Evolutionary conservation across 2,797 vertebrate species (phyloP).

Genomic region (Leptoclinus maculatus): DNA sequence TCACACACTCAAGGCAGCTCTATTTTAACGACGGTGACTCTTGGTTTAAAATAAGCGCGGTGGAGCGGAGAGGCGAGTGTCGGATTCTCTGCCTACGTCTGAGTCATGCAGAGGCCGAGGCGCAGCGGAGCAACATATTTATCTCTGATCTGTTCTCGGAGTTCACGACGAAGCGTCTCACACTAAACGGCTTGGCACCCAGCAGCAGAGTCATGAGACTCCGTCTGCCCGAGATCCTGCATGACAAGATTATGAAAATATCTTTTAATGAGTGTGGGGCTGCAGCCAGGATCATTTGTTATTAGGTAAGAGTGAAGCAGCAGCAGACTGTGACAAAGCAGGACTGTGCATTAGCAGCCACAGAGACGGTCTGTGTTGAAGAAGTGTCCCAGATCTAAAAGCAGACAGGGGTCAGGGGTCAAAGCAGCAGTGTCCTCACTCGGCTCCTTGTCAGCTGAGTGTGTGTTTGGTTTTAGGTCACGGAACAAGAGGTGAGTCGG

Average conservation of each 20-base stretch:
- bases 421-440: conserved; percentile 1
- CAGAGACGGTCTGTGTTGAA: not conserved
- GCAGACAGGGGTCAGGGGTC: conserved; percentile 42
- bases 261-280: conserved; percentile 51
- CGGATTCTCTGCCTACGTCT: conserved; percentile 45
- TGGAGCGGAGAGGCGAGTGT: conserved; percentile 36
- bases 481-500: not conserved
- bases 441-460: not conserved
- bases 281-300: conserved; percentile 26
- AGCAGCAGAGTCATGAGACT: conserved; percentile 38
- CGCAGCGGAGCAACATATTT: not conserved
- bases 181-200: conserved; percentile 16
- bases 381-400: conserved; percentile 34
- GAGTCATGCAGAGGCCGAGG: conserved; percentile 41
- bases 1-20: conserved; percentile 12
- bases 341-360: not conserved
- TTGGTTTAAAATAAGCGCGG: conserved; percentile 67
- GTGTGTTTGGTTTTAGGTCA: not conserved
- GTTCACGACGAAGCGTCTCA: not conserved
- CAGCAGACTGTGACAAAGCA: not conserved
- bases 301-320: not conserved
- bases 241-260: conserved; percentile 53
- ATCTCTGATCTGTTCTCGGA: not conserved
- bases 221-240: conserved; percentile 22
- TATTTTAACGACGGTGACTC: conserved; percentile 60